These are phyloP conservation scores for Henicopernis longicauda DNA, from an alignment of 2,113 vertebrate species.

Conservation along the genomic window DNA sequence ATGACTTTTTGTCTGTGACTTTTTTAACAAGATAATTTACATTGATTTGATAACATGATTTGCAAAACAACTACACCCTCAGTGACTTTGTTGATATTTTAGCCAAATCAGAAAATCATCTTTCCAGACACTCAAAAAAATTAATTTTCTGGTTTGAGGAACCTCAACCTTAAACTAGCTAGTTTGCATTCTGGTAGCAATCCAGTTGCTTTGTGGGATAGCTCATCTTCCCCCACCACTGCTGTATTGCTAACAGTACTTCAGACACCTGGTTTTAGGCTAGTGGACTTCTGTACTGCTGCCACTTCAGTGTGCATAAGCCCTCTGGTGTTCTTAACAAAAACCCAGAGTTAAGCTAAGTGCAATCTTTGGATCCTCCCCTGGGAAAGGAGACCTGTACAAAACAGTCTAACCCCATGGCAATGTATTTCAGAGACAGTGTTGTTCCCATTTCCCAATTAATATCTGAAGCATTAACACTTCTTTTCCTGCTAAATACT, in stretches of 20 bases:
- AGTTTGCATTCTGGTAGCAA: background rate
- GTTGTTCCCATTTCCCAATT: background rate
- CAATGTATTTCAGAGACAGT: background rate
- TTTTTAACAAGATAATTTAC: background rate
- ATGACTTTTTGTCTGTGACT: background rate
- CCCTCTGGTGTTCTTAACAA: background rate
- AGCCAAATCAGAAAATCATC: background rate
- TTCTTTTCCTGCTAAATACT: background rate
- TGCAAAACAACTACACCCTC: background rate
- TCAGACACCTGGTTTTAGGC: background rate
- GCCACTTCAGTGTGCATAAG: background rate
- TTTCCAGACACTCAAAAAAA: background rate
- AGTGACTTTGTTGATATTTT: background rate
- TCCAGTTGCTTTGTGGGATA: background rate
- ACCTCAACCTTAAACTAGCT: background rate
- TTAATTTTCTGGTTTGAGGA: background rate
- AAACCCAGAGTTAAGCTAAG: background rate
- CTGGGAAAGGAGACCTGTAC: background rate
- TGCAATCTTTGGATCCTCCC: background rate
- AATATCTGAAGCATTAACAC: background rate
- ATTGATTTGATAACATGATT: background rate
- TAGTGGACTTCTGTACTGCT: background rate
- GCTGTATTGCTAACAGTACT: background rate
- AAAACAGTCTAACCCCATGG: background rate
- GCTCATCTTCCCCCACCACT: background rate